These are phyloP conservation scores for Melipona quadrifasciata DNA, from an alignment of 1,140 invertebrate species.

Conservation along the genomic window DNA sequence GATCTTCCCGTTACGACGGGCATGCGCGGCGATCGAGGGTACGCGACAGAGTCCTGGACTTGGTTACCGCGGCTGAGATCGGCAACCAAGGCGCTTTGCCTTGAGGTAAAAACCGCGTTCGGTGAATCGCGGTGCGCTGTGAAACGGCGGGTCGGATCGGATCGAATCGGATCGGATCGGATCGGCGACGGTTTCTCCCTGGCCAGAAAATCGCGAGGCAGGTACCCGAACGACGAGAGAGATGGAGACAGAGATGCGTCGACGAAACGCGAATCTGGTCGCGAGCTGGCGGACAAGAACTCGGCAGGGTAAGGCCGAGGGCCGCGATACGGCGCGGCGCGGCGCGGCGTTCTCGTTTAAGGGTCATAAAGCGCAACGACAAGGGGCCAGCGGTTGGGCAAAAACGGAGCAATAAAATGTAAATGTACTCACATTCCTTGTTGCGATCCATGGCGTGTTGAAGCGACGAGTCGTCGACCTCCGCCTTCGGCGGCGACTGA, in stretches of 20 bases:
- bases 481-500: conserved; percentile 92
- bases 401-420: conserved; percentile 48
- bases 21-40: background rate
- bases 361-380: conserved; percentile 48
- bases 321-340: background rate
- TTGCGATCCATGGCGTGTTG: conserved; percentile 97
- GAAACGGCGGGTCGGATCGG: background rate
- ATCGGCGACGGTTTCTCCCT: background rate
- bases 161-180: background rate
- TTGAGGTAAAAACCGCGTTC: conserved; percentile 8
- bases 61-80: background rate
- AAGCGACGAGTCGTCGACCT: conserved; percentile 96
- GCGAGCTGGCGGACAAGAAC: background rate
- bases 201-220: conserved; percentile 25
- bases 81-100: background rate
- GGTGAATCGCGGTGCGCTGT: background rate
- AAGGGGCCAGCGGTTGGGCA: conserved; percentile 2
- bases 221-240: background rate
- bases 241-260: background rate
- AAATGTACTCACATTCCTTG: conserved; percentile 93
- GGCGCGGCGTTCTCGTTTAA: conserved; percentile 22
- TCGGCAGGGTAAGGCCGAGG: too few relatives aligned
- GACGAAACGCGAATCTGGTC: conserved; percentile 31
- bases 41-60: background rate
- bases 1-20: conserved; percentile 18